phyloP scores from a whole-genome alignment of 2,113 vertebrate genomes.

The Poeciliopsis turrubarensis region DNA sequence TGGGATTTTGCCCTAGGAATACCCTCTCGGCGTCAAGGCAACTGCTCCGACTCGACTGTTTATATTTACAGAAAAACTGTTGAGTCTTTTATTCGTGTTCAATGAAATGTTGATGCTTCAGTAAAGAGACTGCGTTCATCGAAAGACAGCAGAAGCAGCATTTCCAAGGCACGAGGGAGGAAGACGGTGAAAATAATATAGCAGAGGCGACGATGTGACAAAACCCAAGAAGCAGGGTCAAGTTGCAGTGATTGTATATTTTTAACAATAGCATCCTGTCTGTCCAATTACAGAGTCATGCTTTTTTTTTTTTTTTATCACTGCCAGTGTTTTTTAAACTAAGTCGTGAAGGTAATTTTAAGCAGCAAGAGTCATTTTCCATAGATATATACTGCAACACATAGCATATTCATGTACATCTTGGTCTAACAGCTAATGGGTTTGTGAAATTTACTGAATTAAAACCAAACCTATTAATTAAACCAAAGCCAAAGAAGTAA shows the following conservation, averaged over 20 bases:
- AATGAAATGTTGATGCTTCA: neutral
- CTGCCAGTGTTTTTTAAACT: neutral
- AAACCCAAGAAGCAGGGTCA: slow-evolving; percentile 14
- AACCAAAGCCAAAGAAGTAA: no score
- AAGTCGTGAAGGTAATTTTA: neutral
- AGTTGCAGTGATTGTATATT: slow-evolving; percentile 14
- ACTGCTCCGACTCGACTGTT: neutral
- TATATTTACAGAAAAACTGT: neutral
- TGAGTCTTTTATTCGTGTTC: neutral
- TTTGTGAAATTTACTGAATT: no score
- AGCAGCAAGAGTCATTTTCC: neutral
- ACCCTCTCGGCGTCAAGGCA: neutral
- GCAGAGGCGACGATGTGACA: neutral
- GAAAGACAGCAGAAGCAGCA: neutral
- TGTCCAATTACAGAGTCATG: slow-evolving; percentile 34
- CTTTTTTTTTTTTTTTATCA: neutral
- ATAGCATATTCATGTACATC: neutral
- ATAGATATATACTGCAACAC: neutral
- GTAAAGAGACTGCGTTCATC: neutral
- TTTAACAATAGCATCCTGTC: slow-evolving; percentile 21
- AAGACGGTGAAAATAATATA: neutral
- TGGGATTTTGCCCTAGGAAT: neutral
- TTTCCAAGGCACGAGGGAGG: neutral
- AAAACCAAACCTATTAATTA: no score
- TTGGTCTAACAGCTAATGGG: no score